Evolutionary conservation across 2,113 vertebrate genomes (phyloP).

Genomic region (Pungitius pungitius): DNA sequence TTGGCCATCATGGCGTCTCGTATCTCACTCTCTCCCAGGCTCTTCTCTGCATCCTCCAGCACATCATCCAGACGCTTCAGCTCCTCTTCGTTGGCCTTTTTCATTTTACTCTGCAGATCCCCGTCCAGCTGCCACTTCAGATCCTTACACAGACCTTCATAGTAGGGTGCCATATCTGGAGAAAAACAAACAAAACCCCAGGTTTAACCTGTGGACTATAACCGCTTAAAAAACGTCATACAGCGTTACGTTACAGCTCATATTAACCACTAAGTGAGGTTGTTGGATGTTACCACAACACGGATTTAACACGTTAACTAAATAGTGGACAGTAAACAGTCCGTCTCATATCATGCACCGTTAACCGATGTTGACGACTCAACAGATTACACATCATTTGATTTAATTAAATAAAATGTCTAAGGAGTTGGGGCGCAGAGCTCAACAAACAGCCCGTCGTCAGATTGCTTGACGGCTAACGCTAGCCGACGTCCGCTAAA

Average conservation of each 20-base stretch:
- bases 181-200: neutral
- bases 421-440: neutral
- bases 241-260: neutral
- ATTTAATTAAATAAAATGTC: no score
- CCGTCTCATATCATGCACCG: rapidly evolving
- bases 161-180: slow-evolving; percentile 95
- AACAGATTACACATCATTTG: neutral
- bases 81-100: slow-evolving; percentile 94
- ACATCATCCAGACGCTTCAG: slow-evolving; percentile 90
- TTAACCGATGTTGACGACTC: rapidly evolving
- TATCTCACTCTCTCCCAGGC: slow-evolving; percentile 95
- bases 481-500: slow-evolving; percentile 13
- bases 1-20: slow-evolving; percentile 97
- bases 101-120: slow-evolving; percentile 92
- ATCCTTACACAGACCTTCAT: slow-evolving; percentile 92
- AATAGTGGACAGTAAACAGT: no score
- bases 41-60: slow-evolving; percentile 95
- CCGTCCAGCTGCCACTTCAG: slow-evolving; percentile 92
- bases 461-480: neutral
- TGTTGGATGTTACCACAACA: no score
- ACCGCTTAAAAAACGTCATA: neutral
- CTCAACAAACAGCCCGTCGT: neutral
- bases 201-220: neutral
- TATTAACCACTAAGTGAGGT: neutral
- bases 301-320: neutral